Base-by-base conservation (phyloP, 2,113 vertebrate genomes). In the Prunella fulvescens region DNA sequence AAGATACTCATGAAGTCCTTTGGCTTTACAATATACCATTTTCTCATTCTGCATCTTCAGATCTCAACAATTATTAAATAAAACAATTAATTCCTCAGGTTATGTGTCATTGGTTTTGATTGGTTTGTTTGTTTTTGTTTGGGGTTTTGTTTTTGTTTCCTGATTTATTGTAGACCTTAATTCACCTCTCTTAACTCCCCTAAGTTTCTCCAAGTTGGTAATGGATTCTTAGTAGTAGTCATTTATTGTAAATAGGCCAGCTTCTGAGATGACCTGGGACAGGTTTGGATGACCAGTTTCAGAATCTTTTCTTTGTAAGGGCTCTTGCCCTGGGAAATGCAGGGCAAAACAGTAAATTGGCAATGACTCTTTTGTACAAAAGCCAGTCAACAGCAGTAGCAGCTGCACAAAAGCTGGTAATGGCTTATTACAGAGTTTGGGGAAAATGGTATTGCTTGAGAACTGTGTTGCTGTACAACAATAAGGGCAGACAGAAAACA, bases 361-460 rank as follows among this genome's bases (percentile, higher is more conserved):
- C 78, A 86, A 76, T 73, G 64, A 85, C 45, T 95, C 24, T 83
- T 88, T 73, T 14, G 2, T 79, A 90, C 17, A 83, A 60, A 87
- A 83, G 16, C n/a, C 69, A 85, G 66, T 79, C 82, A 82, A 48
- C 29, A 88, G 35, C 71, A 93, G 29, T 79, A 87, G 53, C 69
- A 94, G 73, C 82, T 91, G 31, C 60, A 66, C 86, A 92, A 95
- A 96, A 96, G 50, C 82, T 79, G 45, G 57, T 92, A 86, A 88
- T 71, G 77, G 33, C 23, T 90, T 42, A 65, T 91, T 92, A 76
- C 26, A 64, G 73, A 74, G 48, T 72, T 58, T 89, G 85, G 54
- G 81, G 40, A 76, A 90, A 84, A 86, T 50, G 37, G 22, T 54
- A 67, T 57, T 83, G 28, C 81, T 80, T 76, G 45, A 92, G 45